A percentile compares a stretch with the other conserved stretches of the same genome.
Conservation (phyloP, 30 jellyfish, hydroid and myxozoan species). For the Chironex yamaguchii region DNA sequence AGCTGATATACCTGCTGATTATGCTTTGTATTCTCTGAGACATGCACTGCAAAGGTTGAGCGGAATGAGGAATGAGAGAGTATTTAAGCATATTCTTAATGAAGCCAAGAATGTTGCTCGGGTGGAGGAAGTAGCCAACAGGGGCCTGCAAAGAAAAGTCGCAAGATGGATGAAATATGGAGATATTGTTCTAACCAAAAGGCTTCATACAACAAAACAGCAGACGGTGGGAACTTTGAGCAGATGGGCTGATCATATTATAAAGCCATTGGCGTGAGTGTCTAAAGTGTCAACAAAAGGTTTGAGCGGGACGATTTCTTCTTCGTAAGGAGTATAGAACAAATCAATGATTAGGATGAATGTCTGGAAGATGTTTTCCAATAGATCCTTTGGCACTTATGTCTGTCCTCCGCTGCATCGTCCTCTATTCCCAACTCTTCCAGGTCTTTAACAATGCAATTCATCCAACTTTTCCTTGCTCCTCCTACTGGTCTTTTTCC, state of each 20-base stretch:
- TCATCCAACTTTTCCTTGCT: no score
- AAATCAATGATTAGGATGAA: constrained; percentile 28
- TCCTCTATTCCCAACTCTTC: no score
- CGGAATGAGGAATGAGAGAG: constrained; percentile 59
- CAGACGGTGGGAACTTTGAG: constrained; percentile 29
- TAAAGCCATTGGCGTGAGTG: constrained; percentile 54
- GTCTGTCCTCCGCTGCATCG: no score
- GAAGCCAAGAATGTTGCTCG: constrained; percentile 36
- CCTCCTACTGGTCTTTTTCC: no score
- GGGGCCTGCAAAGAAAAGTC: no score
- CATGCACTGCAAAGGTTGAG: constrained; percentile 41
- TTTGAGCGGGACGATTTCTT: constrained; percentile 14
- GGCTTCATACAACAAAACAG: neutral
- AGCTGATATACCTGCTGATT: constrained; percentile 53
- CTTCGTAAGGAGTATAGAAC: constrained; percentile 19
- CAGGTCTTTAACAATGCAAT: no score
- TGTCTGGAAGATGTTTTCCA: constrained; percentile 19
- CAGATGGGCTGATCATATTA: constrained; percentile 31
- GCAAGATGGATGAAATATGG: neutral
- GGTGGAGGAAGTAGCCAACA: no score
- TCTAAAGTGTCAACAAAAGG: constrained; percentile 6
- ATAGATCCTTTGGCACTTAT: constrained; percentile 8
- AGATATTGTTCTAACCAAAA: neutral
- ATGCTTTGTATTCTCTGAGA: constrained; percentile 46
- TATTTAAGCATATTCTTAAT: constrained; percentile 52